Percentiles rank a stretch among this genome's conserved stretches.
phyloP scores from a whole-genome alignment of 2,797 vertebrate species.

The Sardinella longiceps region DNA sequence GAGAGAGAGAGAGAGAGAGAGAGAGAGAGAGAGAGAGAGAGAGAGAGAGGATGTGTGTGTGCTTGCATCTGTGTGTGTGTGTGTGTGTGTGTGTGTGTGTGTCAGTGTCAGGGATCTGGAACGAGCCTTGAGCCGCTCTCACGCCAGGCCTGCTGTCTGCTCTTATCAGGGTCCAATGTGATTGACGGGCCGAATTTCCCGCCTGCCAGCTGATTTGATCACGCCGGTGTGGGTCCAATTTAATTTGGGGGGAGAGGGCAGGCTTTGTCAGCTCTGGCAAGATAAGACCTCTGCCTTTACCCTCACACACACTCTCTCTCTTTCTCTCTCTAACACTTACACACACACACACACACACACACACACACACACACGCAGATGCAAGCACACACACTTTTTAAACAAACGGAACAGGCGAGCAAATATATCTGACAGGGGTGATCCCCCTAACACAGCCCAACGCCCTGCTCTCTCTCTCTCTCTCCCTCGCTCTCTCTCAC shows the following conservation, averaged over 20 bases:
- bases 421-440: slow-evolving; percentile 73
- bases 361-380: not conserved
- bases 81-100: not conserved
- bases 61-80: not conserved
- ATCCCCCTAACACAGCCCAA: slow-evolving; percentile 57
- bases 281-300: slow-evolving; percentile 83
- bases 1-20: not conserved
- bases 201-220: slow-evolving; percentile 82
- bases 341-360: not conserved
- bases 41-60: not conserved
- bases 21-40: no score
- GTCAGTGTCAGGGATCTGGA: slow-evolving; percentile 4
- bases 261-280: slow-evolving; percentile 78
- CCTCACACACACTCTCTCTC: slow-evolving; percentile 20
- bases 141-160: slow-evolving; percentile 69
- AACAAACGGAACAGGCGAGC: slow-evolving; percentile 71
- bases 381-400: slow-evolving; percentile 59
- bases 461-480: slow-evolving; percentile 69
- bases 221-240: slow-evolving; percentile 79
- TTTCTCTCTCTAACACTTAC: not conserved
- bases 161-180: slow-evolving; percentile 77
- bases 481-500: slow-evolving; percentile 49
- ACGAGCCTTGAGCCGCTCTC: slow-evolving; percentile 35
- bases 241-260: slow-evolving; percentile 81
- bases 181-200: slow-evolving; percentile 81